phyloP scores from a whole-genome alignment of 1,140 invertebrate genomes.

The Zaprionus vittiger region DNA sequence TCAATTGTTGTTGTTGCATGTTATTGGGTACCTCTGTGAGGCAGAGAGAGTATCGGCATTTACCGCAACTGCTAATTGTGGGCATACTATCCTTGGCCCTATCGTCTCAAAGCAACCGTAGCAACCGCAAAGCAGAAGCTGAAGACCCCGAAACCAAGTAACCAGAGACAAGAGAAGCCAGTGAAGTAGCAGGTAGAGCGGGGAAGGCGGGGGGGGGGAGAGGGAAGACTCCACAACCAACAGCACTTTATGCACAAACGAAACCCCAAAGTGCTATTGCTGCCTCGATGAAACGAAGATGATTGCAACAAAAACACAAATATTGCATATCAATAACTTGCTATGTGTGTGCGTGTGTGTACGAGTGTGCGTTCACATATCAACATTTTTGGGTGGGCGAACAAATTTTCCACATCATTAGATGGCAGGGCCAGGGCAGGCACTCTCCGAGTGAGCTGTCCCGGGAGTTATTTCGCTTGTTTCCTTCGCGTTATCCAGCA shows the following conservation, averaged over 20 bases:
- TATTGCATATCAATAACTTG: slow-evolving; percentile 53
- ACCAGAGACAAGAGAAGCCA: neutral
- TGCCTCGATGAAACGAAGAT: slow-evolving; percentile 19
- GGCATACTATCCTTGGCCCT: slow-evolving; percentile 35
- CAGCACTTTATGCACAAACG: slow-evolving; percentile 30
- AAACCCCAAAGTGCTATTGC: slow-evolving; percentile 28
- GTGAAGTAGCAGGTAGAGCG: neutral
- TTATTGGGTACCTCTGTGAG: neutral
- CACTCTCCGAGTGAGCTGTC: slow-evolving; percentile 47
- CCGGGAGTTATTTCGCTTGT: slow-evolving; percentile 41
- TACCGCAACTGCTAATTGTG: slow-evolving; percentile 66
- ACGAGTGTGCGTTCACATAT: slow-evolving; percentile 10
- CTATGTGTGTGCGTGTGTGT: slow-evolving; percentile 38
- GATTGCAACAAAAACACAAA: slow-evolving; percentile 50
- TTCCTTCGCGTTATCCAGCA: slow-evolving; percentile 23
- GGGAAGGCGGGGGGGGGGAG: neutral
- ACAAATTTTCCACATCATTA: slow-evolving; percentile 77
- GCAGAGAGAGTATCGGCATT: slow-evolving; percentile 35
- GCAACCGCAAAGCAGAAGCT: slow-evolving; percentile 47
- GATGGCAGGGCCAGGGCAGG: slow-evolving; percentile 36
- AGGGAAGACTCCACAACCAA: slow-evolving; percentile 2
- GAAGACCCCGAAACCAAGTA: neutral
- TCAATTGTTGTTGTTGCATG: slow-evolving; percentile 19
- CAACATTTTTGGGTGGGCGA: slow-evolving; percentile 34
- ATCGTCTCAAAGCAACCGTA: slow-evolving; percentile 56